phyloP scores from a whole-genome alignment of 2,797 vertebrate species.

The Danio kyathit region DNA sequence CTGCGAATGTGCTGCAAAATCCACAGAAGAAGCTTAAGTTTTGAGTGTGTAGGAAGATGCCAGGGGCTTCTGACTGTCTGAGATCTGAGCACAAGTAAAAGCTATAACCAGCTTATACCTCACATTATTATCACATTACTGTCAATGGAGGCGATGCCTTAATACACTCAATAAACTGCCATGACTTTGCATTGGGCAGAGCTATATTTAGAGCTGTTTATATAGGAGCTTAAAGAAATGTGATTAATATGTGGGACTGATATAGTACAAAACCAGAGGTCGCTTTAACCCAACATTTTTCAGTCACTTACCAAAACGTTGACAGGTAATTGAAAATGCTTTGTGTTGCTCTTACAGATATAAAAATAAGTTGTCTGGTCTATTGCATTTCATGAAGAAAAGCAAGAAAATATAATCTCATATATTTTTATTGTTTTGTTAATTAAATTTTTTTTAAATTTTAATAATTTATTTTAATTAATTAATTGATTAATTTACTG shows the following conservation, averaged over 20 bases:
- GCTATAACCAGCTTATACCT: neutral
- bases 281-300: neutral
- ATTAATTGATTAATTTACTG: too few species aligned
- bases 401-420: neutral
- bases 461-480: too few species aligned
- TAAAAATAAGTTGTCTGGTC: neutral
- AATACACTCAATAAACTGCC: conserved; percentile 1
- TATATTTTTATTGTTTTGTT: too few species aligned
- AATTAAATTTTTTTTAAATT: too few species aligned
- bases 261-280: neutral
- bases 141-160: neutral
- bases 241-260: neutral
- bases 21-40: conserved; percentile 1
- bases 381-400: neutral
- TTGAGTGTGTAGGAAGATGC: conserved; percentile 5
- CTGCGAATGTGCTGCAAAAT: neutral
- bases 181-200: neutral
- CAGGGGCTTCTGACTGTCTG: neutral
- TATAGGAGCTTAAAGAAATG: neutral
- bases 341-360: conserved; percentile 16
- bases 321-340: neutral
- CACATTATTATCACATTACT: conserved; percentile 28
- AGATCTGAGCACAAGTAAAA: conserved; percentile 8
- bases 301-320: neutral
- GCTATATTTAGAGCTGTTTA: neutral